Evolutionary conservation across 2,113 vertebrate genomes (phyloP), one percentile per base, ranked within the genome.

Genomic region (Eleginops maclovinus): DNA sequence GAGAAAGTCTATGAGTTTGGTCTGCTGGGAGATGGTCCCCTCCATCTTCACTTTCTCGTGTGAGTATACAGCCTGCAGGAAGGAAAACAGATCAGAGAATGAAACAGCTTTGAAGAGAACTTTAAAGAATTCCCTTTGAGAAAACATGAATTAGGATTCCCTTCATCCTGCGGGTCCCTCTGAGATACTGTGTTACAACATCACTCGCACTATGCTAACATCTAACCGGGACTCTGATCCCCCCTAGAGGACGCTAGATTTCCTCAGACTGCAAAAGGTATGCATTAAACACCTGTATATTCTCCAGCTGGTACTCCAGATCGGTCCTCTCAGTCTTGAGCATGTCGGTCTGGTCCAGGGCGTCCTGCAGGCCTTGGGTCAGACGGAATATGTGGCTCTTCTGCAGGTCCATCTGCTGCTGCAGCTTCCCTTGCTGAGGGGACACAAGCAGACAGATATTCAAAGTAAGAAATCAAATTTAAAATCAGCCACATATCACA

Each of bases 11-110:
- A 99, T 99, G 79, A 99, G 97, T 92, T 99, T 99, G 88, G 97
- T 99, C 94, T 99, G 98, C 79, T 99, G 98, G 71, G 98, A 98
- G 92, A 99, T 99, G 41, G 98, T 99, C 63, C 98, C 98, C 83
- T 99, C 98, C 98, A 99, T 99, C 92, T 99, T 99, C 85, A 99
- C 97, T 84, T 99, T 99, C 91, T 99, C 98, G 26, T 99, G 97
- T 84, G 98, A 99, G 91, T 98, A 99, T 46, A 99, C 97, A 86
- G 97, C 98, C 98, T 99, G 89, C 46, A 78, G 82, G 74, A 79
- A 60, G 17, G 65, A 53, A 71, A 78, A 54, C 41, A 68, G 22
- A 76, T 84, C 40, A 89, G 54, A 87, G 46, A 66, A 51, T 71
- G 58, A 79, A 75, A 71, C 26, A 75, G 54, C 41, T 72, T 26